A percentile compares a stretch with the other conserved stretches of the same genome.
Conservation (phyloP, 2,888 invertebrate species). For the Caenorhabditis sp. region DNA sequence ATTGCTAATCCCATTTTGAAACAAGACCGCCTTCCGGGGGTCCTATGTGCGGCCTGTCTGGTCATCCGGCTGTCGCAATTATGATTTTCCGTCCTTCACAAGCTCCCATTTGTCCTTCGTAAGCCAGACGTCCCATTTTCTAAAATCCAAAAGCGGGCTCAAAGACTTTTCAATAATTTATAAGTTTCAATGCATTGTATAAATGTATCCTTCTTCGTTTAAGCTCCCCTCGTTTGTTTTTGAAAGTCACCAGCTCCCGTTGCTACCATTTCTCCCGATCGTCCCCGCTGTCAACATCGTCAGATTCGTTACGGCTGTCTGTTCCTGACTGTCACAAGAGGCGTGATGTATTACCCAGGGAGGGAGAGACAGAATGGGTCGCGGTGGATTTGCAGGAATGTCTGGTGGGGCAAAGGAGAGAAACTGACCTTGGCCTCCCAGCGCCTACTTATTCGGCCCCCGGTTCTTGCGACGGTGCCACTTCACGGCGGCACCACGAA, state of each 20-base stretch:
- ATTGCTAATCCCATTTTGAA: conserved; percentile 57
- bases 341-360: conserved; percentile 37
- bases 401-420: conserved; percentile 10
- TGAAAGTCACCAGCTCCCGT: conserved; percentile 1
- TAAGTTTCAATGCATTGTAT: conserved; percentile 63
- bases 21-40: conserved; percentile 46
- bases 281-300: conserved; percentile 7
- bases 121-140: conserved; percentile 26
- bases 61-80: conserved; percentile 42
- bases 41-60: conserved; percentile 20
- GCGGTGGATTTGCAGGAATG: conserved; percentile 31
- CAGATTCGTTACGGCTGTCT: conserved; percentile 29
- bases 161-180: conserved; percentile 57
- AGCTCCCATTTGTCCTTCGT: not conserved
- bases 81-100: conserved; percentile 19
- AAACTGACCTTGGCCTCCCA: conserved; percentile 58
- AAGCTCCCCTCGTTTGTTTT: conserved; percentile 36
- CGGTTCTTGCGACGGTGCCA: conserved; percentile 54
- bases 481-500: conserved; percentile 61
- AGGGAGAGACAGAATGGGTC: conserved; percentile 13
- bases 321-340: conserved; percentile 19
- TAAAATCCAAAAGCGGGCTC: conserved; percentile 39
- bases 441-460: conserved; percentile 57
- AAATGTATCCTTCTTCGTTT: conserved; percentile 42
- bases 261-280: not conserved